These are phyloP conservation scores for Puma concolor DNA, from an alignment of 2,113 vertebrate genomes.

Conservation along the genomic window DNA sequence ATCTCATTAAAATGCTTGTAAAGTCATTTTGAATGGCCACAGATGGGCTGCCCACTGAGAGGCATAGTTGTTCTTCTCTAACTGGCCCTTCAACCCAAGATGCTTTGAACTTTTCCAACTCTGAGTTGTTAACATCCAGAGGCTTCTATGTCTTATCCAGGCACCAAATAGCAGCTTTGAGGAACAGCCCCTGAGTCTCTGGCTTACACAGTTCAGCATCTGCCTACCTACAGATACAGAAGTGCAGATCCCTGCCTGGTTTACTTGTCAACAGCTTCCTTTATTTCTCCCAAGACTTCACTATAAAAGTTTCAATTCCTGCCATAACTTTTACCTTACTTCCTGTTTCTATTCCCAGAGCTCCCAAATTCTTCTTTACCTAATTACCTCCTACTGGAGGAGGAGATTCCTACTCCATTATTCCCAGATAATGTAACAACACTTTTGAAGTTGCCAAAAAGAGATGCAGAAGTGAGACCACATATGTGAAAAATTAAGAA, in stretches of 20 bases:
- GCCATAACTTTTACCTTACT: background rate
- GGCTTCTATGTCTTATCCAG: background rate
- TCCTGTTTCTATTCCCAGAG: background rate
- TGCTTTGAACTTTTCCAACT: background rate
- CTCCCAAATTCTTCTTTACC: background rate
- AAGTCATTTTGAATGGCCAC: background rate
- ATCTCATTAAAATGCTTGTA: background rate
- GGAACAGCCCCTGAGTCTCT: background rate
- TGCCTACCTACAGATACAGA: background rate
- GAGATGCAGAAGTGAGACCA: background rate
- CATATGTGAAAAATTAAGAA: background rate
- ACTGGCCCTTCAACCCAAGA: background rate
- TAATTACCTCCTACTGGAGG: background rate
- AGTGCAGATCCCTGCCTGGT: background rate
- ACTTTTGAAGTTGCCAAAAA: constrained; percentile 18
- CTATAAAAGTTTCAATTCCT: background rate
- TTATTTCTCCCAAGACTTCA: background rate
- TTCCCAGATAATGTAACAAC: background rate
- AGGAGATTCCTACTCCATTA: background rate
- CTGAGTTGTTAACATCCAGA: background rate
- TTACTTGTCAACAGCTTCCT: background rate
- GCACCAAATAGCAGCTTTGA: background rate
- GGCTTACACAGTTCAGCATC: background rate
- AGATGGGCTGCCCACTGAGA: background rate
- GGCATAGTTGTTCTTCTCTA: background rate